phyloP scores from a whole-genome alignment of 2,888 invertebrate species.

The Lasioglossum oenotherae region DNA sequence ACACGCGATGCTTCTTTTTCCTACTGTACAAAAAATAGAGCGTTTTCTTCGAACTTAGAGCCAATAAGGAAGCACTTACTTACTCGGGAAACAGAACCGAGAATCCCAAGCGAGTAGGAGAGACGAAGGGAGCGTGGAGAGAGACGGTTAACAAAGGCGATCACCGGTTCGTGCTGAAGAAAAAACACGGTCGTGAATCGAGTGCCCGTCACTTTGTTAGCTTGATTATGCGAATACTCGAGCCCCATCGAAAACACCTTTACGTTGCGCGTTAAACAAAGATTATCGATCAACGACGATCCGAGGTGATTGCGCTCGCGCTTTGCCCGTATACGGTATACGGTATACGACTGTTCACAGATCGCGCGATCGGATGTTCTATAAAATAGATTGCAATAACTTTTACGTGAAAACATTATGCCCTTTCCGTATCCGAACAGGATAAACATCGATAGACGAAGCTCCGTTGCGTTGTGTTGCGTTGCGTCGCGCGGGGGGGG shows the following conservation, averaged over 20 bases:
- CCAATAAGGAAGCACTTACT: slow-evolving; percentile 57
- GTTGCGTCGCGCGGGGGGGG: background rate
- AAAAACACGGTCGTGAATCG: slow-evolving; percentile 19
- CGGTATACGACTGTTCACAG: background rate
- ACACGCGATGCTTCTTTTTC: slow-evolving; percentile 28
- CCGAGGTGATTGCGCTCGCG: background rate
- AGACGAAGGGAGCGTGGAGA: slow-evolving; percentile 20
- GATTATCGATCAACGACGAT: slow-evolving; percentile 38
- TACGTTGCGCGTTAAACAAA: slow-evolving; percentile 2
- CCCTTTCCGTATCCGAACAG: slow-evolving; percentile 19
- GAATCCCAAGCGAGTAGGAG: slow-evolving; percentile 35
- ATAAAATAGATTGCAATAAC: slow-evolving; percentile 19
- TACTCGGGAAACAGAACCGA: slow-evolving; percentile 31
- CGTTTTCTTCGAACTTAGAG: slow-evolving; percentile 46
- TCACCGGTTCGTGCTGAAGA: slow-evolving; percentile 1
- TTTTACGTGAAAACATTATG: slow-evolving; percentile 17
- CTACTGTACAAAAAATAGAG: slow-evolving; percentile 55
- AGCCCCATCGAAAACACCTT: background rate
- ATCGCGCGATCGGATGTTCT: slow-evolving; percentile 35
- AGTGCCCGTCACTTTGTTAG: background rate
- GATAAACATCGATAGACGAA: slow-evolving; percentile 33
- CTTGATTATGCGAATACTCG: background rate
- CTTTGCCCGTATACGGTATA: background rate
- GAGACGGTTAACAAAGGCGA: background rate
- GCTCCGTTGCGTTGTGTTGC: slow-evolving; percentile 19